Evolutionary conservation across 2,797 vertebrate species (phyloP), one percentile per base, ranked within the genome.

Genomic region (Microctenopoma stevenorrisi): DNA sequence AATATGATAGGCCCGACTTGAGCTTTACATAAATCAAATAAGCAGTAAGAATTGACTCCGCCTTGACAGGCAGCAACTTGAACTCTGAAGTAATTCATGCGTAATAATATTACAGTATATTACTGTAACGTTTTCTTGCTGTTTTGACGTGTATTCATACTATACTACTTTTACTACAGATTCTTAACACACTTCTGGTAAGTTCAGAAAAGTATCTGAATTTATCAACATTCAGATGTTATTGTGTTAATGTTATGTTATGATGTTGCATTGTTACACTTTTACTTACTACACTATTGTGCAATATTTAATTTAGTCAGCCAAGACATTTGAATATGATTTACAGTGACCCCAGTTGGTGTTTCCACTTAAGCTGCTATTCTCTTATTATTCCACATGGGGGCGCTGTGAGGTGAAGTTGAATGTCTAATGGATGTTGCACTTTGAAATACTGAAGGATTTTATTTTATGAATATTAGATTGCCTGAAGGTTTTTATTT

Each of bases 351-450:
- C 35, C 5, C 15, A 28, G 12, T 9, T 18, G 5, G 9, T 12
- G 0, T 55, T 16, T 0, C 50, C 30, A 22, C 14, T 14, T 60
- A 4, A 38, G 5, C 12, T 56, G 59, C 57, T 13, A 37, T 78
- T 81, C 48, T 52, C 13, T 4, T 25, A 0, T 55, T 52, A 13
- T 44, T 42, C 85, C 90, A 88, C 85, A 81, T 57, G 86, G 76
- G 70, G 87, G 85, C 33, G 86, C 68, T 85, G 28, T 76, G 50
- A 71, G 48, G 75, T 7, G 76, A 68, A 54, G 43, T 63, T 2
- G 42, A 54, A 64, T 15, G 49, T 11, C 26, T 18, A 28, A 66
- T 5, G 47, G 52, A 51, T 1, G 11, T 14, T 30, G 7, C 1
- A 10, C 40, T 46, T 62, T 53, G 30, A 66, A 38, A 60, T 18